These are phyloP conservation scores for Notiomystis cincta DNA, from an alignment of 2,113 vertebrate species.

Conservation along the genomic window DNA sequence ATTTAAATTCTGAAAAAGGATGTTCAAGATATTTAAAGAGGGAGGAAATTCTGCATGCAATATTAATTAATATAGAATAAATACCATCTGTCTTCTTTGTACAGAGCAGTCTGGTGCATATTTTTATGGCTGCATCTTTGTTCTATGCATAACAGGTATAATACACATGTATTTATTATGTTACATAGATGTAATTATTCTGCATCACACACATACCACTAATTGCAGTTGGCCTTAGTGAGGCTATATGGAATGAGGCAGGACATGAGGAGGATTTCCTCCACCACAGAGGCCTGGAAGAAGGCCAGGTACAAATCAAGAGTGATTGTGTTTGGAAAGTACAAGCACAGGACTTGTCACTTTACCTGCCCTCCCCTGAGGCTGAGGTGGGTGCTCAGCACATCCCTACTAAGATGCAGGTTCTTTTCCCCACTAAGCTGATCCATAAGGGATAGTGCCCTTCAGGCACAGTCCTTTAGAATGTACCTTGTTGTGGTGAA, in stretches of 20 bases:
- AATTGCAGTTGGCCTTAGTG: neutral
- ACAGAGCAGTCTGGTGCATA: neutral
- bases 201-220: neutral
- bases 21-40: slow-evolving; percentile 1
- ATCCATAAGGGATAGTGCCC: neutral
- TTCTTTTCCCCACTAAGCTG: neutral
- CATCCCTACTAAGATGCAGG: neutral
- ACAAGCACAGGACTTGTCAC: neutral
- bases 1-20: neutral
- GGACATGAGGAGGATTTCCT: neutral
- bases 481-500: neutral
- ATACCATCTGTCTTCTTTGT: slow-evolving; percentile 3
- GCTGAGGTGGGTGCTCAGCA: neutral
- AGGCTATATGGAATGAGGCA: neutral
- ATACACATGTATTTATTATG: neutral
- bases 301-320: neutral
- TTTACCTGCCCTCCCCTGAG: neutral
- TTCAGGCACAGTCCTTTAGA: neutral
- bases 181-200: neutral
- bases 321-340: neutral
- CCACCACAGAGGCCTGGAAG: neutral
- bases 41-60: neutral
- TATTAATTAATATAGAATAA: slow-evolving; percentile 42
- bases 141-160: neutral
- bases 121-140: neutral